These are phyloP conservation scores for Siniperca undulata DNA, from an alignment of 2,797 vertebrate species.

Conservation along the genomic window DNA sequence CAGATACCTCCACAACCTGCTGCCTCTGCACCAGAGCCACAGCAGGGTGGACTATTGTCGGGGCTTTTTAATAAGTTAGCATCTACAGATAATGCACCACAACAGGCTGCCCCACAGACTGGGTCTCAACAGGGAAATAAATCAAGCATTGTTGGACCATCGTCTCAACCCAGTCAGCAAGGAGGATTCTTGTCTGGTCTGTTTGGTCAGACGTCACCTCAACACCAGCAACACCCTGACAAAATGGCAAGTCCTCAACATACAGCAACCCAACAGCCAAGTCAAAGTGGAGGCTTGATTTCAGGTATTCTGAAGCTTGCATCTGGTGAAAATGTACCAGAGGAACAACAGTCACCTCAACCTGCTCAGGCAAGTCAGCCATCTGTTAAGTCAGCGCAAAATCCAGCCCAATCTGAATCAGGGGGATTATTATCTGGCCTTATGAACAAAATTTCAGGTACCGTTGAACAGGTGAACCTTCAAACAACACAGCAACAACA, in stretches of 20 bases:
- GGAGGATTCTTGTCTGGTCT: slow-evolving; percentile 85
- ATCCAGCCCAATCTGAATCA: slow-evolving; percentile 72
- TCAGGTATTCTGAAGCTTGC: slow-evolving; percentile 88
- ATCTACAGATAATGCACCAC: slow-evolving; percentile 80
- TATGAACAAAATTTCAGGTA: slow-evolving; percentile 79
- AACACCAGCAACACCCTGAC: slow-evolving; percentile 61
- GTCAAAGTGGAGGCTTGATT: slow-evolving; percentile 84
- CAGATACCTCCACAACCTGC: slow-evolving; percentile 76
- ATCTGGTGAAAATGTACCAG: slow-evolving; percentile 77
- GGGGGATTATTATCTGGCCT: slow-evolving; percentile 82
- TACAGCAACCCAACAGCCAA: slow-evolving; percentile 66
- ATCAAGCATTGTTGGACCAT: slow-evolving; percentile 54
- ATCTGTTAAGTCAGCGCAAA: slow-evolving; percentile 58
- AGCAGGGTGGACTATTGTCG: slow-evolving; percentile 86
- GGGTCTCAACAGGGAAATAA: slow-evolving; percentile 65
- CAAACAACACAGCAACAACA: slow-evolving; percentile 65
- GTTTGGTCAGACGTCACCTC: slow-evolving; percentile 76
- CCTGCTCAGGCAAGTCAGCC: slow-evolving; percentile 50
- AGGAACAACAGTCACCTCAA: slow-evolving; percentile 67
- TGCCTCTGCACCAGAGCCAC: slow-evolving; percentile 73
- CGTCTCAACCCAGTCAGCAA: slow-evolving; percentile 76
- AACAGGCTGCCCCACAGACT: slow-evolving; percentile 63
- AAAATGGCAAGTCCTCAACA: slow-evolving; percentile 61
- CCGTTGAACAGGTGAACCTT: slow-evolving; percentile 73
- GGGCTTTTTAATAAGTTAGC: slow-evolving; percentile 88